These are phyloP conservation scores for Leptinotarsa haldemani DNA, from an alignment of 2,888 invertebrate species.

Conservation along the genomic window DNA sequence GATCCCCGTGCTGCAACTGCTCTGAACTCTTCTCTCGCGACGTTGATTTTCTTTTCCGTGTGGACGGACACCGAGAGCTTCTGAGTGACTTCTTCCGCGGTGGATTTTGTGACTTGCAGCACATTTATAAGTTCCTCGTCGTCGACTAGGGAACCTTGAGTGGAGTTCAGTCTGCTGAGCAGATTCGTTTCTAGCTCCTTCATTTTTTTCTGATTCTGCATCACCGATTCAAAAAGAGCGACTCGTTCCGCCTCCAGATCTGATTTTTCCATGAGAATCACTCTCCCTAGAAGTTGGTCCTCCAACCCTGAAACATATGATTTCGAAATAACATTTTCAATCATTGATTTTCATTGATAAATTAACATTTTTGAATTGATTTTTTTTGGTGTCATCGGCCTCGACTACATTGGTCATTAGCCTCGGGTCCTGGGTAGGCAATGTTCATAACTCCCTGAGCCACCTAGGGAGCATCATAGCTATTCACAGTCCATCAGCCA, in stretches of 20 bases:
- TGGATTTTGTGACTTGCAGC: slow-evolving; percentile 82
- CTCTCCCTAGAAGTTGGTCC: slow-evolving; percentile 92
- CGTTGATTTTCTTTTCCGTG: slow-evolving; percentile 93
- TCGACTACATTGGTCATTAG: too few relatives aligned
- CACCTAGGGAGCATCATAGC: too few relatives aligned
- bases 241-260: slow-evolving; percentile 95
- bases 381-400: too few relatives aligned
- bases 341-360: too few relatives aligned
- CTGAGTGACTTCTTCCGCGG: slow-evolving; percentile 94
- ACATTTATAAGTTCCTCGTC: slow-evolving; percentile 95
- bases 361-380: too few relatives aligned
- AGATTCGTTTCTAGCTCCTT: slow-evolving; percentile 95
- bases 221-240: slow-evolving; percentile 92
- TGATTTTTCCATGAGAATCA: slow-evolving; percentile 95
- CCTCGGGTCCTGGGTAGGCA: too few relatives aligned
- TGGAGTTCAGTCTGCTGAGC: slow-evolving; percentile 90
- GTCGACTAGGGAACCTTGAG: slow-evolving; percentile 93
- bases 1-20: slow-evolving; percentile 95
- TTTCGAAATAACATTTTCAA: background rate
- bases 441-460: too few relatives aligned
- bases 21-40: slow-evolving; percentile 94
- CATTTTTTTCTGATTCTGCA: slow-evolving; percentile 96
- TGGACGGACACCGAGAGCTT: slow-evolving; percentile 92
- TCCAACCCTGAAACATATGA: slow-evolving; percentile 76
- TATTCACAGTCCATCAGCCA: too few relatives aligned